Conservation (phyloP, 2,797 vertebrate species). For the Cyprinella venusta region DNA sequence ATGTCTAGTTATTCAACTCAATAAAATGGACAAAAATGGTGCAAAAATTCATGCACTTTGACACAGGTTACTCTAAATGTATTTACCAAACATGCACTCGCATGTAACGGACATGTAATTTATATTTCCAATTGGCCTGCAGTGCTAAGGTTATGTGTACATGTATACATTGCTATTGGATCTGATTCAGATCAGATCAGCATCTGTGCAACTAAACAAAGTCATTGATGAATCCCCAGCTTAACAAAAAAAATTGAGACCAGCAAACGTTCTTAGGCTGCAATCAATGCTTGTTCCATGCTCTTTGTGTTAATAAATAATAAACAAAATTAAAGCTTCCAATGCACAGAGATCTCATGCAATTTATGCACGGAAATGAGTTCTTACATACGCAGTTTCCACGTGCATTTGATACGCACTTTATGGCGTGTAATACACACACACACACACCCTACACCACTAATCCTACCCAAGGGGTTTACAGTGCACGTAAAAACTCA, state of each 20-base stretch:
- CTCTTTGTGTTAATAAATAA: slow-evolving; percentile 5
- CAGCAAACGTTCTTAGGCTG: neutral
- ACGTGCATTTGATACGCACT: too few relatives aligned
- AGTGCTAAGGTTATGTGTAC: neutral
- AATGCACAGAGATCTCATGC: neutral
- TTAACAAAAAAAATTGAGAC: neutral
- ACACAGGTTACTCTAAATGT: neutral
- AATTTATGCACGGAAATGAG: too few relatives aligned
- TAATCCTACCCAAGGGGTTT: too few relatives aligned
- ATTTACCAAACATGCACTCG: neutral
- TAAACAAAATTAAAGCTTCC: neutral
- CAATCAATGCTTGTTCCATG: neutral
- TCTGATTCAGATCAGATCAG: too few relatives aligned
- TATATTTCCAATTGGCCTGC: neutral
- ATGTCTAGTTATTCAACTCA: neutral
- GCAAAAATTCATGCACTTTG: neutral
- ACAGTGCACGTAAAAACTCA: too few relatives aligned
- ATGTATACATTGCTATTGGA: neutral
- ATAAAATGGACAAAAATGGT: neutral
- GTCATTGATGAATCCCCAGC: neutral
- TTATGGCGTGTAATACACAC: too few relatives aligned
- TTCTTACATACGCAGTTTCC: too few relatives aligned
- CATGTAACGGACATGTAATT: neutral
- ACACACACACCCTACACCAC: too few relatives aligned
- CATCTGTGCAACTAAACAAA: neutral